Evolutionary conservation across 2,113 vertebrate species (phyloP).

Genomic region (Urocynchramus pylzowi): DNA sequence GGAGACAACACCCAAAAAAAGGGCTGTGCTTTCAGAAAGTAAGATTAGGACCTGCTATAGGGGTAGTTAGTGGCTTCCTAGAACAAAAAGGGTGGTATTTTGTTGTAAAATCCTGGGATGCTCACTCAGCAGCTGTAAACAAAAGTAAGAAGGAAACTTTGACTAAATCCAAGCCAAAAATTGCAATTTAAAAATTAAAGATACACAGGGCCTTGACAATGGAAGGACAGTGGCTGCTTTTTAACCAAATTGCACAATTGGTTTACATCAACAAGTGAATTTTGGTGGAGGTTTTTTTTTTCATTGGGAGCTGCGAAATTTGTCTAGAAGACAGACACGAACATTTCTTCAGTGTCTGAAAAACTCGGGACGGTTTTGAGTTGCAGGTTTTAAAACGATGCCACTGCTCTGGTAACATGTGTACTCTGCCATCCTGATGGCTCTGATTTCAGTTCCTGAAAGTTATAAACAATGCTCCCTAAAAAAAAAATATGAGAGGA

Average conservation of each 20-base stretch:
- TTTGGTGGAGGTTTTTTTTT: not conserved
- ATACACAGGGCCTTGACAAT: not conserved
- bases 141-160: not conserved
- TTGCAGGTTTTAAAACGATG: not conserved
- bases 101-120: not conserved
- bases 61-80: not conserved
- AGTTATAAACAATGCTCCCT: not conserved
- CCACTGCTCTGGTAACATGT: fast-evolving
- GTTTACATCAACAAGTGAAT: not conserved
- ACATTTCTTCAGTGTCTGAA: not conserved
- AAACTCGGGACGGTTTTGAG: not conserved
- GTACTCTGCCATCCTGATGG: not conserved
- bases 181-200: not conserved
- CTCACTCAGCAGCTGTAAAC: not conserved
- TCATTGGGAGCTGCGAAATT: not conserved
- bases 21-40: not conserved
- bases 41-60: not conserved
- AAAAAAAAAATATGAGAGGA: not conserved
- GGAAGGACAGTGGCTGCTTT: not conserved
- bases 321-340: not conserved
- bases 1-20: not conserved
- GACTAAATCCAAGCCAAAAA: not conserved
- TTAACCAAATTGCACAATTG: not conserved
- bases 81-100: not conserved
- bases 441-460: not conserved